Evolutionary conservation across 2,888 invertebrate species (phyloP), one percentile per base, ranked within the genome.

Genomic region (Athalia circularis): DNA sequence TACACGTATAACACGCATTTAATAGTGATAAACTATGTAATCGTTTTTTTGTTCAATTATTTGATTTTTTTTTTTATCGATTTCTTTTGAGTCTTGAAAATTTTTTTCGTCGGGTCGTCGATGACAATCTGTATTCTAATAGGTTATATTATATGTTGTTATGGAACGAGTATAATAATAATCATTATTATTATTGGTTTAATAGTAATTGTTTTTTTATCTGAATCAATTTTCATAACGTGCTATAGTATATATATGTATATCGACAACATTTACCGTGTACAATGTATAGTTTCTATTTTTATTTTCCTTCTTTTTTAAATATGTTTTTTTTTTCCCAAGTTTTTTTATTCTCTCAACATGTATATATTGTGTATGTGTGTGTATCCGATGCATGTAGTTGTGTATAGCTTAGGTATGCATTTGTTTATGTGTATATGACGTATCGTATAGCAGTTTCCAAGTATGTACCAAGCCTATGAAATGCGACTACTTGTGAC

Each of bases 231-330:
- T n/a, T 29, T 29, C 29, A 11, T 50, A 70, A 70, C 54, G 70
- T 57, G 54, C 70, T 70, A 70, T 29, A 29, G 29, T 29, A 29
- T 29, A 29, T 50, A 45, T 50, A 52, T 65, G 52, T 45, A 70
- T 74, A 74, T 74, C 61, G 61, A 74, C 61, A 61, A 74, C 74
- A 74, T 74, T 74, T 61, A 74, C 74, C 48, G 50, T 74, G 74
- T 74, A 70, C 29, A 62, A 62, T 62, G 8, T 54, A 50, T 57
- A 54, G n/a, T 54, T 11, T 54, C 9, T 54, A 54, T 54, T n/a
- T 43, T 43, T 65, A 11, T 11, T n/a, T 43, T 43, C 3, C 9
- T 43, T 65, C 9, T 65, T 43, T 7, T 9, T 8, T 54, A 70
- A 5, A n/a, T n/a, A n/a, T n/a, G n/a, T n/a, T 62, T 6, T 62